Percentiles rank a stretch among this genome's conserved stretches.
Evolutionary conservation across 2,888 invertebrate genomes (phyloP).

Genomic region (Nowickia ferox): DNA sequence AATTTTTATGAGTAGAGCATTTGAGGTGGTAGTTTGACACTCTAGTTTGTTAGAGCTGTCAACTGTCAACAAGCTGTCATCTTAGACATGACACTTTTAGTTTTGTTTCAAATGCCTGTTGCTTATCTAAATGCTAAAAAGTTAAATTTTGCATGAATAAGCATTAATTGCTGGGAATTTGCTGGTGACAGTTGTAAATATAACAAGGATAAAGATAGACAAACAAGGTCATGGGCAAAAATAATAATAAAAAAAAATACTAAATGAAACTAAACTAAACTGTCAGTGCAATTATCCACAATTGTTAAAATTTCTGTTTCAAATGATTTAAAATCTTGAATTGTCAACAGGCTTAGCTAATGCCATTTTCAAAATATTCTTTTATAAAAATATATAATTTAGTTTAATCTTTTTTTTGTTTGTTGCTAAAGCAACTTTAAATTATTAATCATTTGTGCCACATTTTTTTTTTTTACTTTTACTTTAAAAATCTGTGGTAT

Average conservation of each 20-base stretch:
- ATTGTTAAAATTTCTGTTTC: conserved; percentile 48
- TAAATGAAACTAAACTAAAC: background rate
- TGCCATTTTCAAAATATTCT: conserved; percentile 75
- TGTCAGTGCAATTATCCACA: conserved; percentile 52
- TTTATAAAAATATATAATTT: conserved; percentile 11
- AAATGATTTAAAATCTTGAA: conserved; percentile 28
- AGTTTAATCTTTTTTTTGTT: background rate
- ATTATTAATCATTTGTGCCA: conserved; percentile 46
- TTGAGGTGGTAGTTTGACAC: conserved; percentile 71
- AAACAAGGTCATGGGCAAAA: background rate
- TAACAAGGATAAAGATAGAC: background rate
- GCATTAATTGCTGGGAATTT: conserved; percentile 61
- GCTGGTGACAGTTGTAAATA: conserved; percentile 59
- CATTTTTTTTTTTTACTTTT: background rate
- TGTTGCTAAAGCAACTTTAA: conserved; percentile 3
- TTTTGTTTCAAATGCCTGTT: background rate
- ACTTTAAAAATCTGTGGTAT: conserved; percentile 27
- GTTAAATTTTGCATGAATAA: conserved; percentile 65
- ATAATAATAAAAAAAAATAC: too few relatives aligned
- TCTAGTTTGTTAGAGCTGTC: conserved; percentile 74
- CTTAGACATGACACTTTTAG: conserved; percentile 74
- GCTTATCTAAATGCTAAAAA: conserved; percentile 12
- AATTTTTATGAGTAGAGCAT: background rate
- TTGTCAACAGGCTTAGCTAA: conserved; percentile 79
- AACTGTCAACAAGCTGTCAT: conserved; percentile 74